Evolutionary conservation across 2,113 vertebrate species (phyloP).

Genomic region (Acrocephalus kingi): DNA sequence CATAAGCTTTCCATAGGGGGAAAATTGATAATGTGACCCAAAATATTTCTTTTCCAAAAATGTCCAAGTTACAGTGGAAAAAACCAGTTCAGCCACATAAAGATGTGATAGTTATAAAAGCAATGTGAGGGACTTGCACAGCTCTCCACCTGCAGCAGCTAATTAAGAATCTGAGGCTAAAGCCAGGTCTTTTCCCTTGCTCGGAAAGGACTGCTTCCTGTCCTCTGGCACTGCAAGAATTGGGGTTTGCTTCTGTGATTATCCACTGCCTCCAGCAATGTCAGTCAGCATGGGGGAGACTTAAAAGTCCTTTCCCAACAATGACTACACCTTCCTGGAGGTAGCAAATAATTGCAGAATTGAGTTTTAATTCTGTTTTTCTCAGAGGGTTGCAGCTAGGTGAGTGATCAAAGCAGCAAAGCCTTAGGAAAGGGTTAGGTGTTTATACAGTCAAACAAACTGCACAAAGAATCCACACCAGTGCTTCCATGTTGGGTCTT

Average conservation of each 20-base stretch:
- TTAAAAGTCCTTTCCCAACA: background rate
- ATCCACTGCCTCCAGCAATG: background rate
- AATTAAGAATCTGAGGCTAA: slow-evolving; percentile 36
- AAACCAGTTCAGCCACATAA: slow-evolving; percentile 32
- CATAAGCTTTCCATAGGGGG: slow-evolving; percentile 63
- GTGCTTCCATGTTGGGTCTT: background rate
- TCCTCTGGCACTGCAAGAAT: fast-evolving
- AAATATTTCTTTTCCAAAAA: slow-evolving; percentile 63
- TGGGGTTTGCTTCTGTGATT: background rate
- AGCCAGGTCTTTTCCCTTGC: background rate
- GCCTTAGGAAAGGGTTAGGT: background rate
- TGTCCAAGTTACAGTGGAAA: slow-evolving; percentile 61
- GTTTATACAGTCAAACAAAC: background rate
- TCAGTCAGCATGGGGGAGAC: background rate
- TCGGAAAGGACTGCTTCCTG: slow-evolving; percentile 10
- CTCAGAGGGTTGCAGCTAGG: background rate
- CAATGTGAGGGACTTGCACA: slow-evolving; percentile 25
- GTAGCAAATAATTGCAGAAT: background rate
- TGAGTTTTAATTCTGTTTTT: background rate
- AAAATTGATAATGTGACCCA: slow-evolving; percentile 68
- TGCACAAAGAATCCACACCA: background rate
- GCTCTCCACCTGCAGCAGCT: slow-evolving; percentile 62
- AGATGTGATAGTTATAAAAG: slow-evolving; percentile 63
- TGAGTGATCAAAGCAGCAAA: background rate
- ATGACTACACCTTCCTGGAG: background rate